Evolutionary conservation across 2,113 vertebrate species (phyloP), one percentile per base, ranked within the genome.

Genomic region (Kryptolebias marmoratus): DNA sequence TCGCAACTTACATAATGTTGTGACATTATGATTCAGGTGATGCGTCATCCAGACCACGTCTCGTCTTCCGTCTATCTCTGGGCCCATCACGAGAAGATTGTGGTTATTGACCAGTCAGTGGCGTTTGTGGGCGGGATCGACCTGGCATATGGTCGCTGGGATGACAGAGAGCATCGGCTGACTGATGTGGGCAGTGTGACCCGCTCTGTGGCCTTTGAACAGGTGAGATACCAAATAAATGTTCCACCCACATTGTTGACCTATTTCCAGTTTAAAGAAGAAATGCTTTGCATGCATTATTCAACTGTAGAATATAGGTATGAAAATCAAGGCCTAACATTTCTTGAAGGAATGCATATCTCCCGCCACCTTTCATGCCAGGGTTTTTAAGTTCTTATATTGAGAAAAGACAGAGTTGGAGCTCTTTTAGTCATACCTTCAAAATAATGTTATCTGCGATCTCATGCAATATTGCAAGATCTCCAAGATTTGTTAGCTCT

Each of bases 31-130:
- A 36, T 36, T 18, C 68, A 99, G 97, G 97, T 99, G 86, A 98
- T 99, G 96, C 95, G 97, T 18, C 96, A 99, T 68, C 98, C 97
- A 0, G 97, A 99, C 83, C 97, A 99, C 0, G 95, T 99, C 42
- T 98, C 97, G 0, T 99, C 97, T 64, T 94, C 90, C 0, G 96
- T 98, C 15, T 98, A 98, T 64, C 92, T 98, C 54, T 98, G 97
- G 97, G 96, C 97, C 31, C 97, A 98, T 74, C 97, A 98, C 0
- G 97, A 98, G 92, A 98, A 98, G 75, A 89, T 98, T 0, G 87
- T 98, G 11, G 88, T 97, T 0, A 81, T 98, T 0, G 97, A 98
- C 88, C 97, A 98, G 73, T 96, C 96, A 0, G 92, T 97, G 71
- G 96, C 96, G 0, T 98, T 98, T 3, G 94, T 98, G 70, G 97